Evolutionary conservation across 2,888 invertebrate species (phyloP), one percentile per base, ranked within the genome.

Genomic region (Microplitis manilae): DNA sequence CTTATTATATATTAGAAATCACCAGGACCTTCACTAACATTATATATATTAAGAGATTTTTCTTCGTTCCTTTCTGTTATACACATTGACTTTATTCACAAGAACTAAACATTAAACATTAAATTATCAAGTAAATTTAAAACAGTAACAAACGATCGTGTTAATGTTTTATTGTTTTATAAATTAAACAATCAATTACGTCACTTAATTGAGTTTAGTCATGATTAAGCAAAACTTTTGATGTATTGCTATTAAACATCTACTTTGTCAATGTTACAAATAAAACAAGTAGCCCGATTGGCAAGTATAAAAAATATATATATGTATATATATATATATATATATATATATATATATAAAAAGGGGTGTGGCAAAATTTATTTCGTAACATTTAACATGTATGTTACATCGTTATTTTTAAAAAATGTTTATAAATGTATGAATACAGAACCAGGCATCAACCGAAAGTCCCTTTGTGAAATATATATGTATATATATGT

Each of bases 401-500:
- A n/a, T 39, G 39, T 61, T 62, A 8, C 65, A 65, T 30, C 8
- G 13, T 65, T 30, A 30, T 20, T 38, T 65, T 65, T 13, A 13
- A 30, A 50, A 13, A 13, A 50, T 50, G 50, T 13, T 50, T 50
- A 50, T 41, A 20, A 6, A 38, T 71, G 30, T 70, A 62, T 60
- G 39, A 38, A 71, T 71, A 62, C 13, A 40, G 13, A 38, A 15
- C 39, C 61, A 72, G 17, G 68, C 72, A 68, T 60, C 61, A 30
- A 77, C 73, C 78, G 70, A 80, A 77, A 79, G 73, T 80, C 75
- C 69, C 74, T 78, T 77, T 78, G 76, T 77, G 62, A 79, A 73
- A 75, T 30, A 30, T 30, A 30, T 68, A 5, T 40, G 73, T 30
- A 30, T 30, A 30, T 68, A 5, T 40, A 77, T 77, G 76, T 79